Evolutionary conservation across 2,797 vertebrate species (phyloP).

Genomic region (Anableps anableps): DNA sequence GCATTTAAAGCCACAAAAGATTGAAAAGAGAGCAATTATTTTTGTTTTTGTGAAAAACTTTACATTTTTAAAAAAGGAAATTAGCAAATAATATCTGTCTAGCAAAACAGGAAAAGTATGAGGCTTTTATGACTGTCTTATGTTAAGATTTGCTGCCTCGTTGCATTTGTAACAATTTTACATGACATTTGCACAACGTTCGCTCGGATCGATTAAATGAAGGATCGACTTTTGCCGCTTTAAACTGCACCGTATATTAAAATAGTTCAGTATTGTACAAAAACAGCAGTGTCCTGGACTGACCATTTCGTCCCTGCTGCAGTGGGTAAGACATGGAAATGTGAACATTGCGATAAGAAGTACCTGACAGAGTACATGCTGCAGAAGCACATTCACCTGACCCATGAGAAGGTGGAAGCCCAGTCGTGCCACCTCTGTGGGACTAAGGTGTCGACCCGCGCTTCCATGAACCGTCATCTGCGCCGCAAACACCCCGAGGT

Average conservation of each 20-base stretch:
- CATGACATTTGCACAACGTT: too few species aligned
- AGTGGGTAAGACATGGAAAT: constrained; percentile 99
- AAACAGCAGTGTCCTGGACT: not conserved
- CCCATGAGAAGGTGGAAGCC: constrained; percentile 96
- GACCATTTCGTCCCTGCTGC: constrained; percentile 8
- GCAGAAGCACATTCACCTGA: constrained; percentile 97
- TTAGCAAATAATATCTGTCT: not conserved
- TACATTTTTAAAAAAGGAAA: not conserved
- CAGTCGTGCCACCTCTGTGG: constrained; percentile 97
- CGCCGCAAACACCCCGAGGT: constrained; percentile 97
- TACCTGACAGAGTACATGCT: constrained; percentile 99
- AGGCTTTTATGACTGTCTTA: not conserved
- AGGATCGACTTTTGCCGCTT: not conserved
- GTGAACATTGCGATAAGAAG: constrained; percentile 94
- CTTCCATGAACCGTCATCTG: constrained; percentile 97
- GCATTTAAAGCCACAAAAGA: not conserved
- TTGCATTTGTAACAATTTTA: too few species aligned
- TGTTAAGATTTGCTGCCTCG: not conserved
- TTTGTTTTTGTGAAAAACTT: not conserved
- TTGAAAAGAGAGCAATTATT: not conserved
- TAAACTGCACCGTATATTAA: not conserved
- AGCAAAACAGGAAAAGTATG: not conserved
- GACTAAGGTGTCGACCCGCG: constrained; percentile 96
- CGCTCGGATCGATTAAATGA: too few species aligned
- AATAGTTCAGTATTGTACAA: not conserved